Base-by-base conservation (phyloP, 2,113 vertebrate genomes). In the Merops nubicus region DNA sequence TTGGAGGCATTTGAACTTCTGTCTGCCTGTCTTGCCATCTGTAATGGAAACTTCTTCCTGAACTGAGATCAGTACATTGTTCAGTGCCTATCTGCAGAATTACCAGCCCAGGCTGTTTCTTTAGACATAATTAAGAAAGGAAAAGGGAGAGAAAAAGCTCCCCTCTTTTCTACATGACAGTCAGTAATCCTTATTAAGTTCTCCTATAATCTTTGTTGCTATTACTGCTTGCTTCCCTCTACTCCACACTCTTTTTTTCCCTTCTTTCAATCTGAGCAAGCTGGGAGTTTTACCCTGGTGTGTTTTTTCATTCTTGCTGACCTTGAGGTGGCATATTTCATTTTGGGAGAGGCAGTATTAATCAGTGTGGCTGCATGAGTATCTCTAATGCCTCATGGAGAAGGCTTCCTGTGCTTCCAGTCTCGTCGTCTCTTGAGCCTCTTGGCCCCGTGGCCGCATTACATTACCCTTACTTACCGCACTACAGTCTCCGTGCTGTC, bases 341-440 rank as follows among this genome's bases (percentile, higher is more conserved):
- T 87, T 93, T 91, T 72, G 80, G 95, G 89, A 93, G 91, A 89
- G 93, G 94, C 90, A 89, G 48, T 89, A 96, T 92, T 94, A 95
- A 96, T 91, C 89, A 88, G 90, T 59, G 88, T 0, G n/a, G 83
- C 89, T 79, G 73, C 54, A 80, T 96, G 93, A 95, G 83, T 92
- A 94, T 96, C 96, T 92, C n/a, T 72, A 96, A 81, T 96, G 84
- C 65, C 83, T 95, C 93, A 95, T 79, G 80, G 48, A 93, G 86
- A 89, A 96, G 76, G 89, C 86, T 96, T 96, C 96, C 84, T 85
- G 96, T 29, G 86, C 89, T 92, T 93, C 96, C 96, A 94, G 95
- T 95, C 92, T 77, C 2, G 1, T 47, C 80, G 95, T 13, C 57
- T 92, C 73, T 82, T 12, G 64, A 9, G 75, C 85, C 60, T 90